Base-by-base conservation (phyloP, 2,113 vertebrate genomes). In the Leucopsar rothschildi region DNA sequence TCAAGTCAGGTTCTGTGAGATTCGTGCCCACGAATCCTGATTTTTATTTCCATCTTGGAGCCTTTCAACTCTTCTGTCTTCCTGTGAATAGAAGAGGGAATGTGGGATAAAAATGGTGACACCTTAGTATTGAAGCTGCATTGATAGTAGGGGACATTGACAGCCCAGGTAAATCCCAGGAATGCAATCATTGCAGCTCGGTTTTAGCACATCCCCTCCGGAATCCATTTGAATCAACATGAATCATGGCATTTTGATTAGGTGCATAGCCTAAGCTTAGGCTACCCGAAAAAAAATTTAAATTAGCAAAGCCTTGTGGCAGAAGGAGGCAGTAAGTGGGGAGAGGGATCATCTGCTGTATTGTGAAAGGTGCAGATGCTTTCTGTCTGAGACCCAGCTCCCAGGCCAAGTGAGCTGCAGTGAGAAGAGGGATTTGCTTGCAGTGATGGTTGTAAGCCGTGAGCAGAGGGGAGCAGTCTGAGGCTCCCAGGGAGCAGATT, bases 31-130 rank as follows among this genome's bases (percentile, higher is more conserved):
- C 15, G 53, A 83, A 60, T 44, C 42, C 56, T 11, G 35, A 33
- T 88, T 63, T 52, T 63, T 64, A 52, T 68, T 90, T 96, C 33
- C 35, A 82, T 25, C 82, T 77, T 47, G 39, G 60, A 94, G 35
- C 68, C 59, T 90, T 65, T 63, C 75, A 85, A 69, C 75, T 90
- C 92, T 59, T 78, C 64, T 86, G 29, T 59, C 50, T 90, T 47
- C 52, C 55, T 70, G 71, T 63, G 64, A 86, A 44, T 23, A 83
- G 75, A 50, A 33, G 65, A 11, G 78, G 29, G 12, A 83, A 45
- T 1, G 3, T 64, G 37, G 29, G 68, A 70, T 88, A 88, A 95
- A 97, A 92, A 96, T 93, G 93, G 90, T 96, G 94, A 93, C 88
- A 93, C 90, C 76, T 93, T 64, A 71, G 72, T 11, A 21, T 8